Conservation (phyloP, 2,113 vertebrate species). For the Tragelaphus buxtoni region DNA sequence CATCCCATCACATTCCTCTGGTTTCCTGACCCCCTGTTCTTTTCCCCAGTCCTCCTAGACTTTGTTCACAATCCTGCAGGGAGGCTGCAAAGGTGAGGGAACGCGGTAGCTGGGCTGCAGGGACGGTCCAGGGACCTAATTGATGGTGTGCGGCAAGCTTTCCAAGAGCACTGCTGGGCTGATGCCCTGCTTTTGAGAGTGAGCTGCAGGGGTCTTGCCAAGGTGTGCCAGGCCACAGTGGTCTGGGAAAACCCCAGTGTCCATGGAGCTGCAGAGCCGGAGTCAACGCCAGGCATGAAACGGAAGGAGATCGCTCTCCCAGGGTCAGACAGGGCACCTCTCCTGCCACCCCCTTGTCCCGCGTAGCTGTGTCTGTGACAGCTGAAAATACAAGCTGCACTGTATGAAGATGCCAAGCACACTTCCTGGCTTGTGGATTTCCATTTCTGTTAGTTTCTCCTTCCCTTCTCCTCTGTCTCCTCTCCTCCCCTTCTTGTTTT, state of each 20-base stretch:
- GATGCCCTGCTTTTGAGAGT: not conserved
- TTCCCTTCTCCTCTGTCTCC: not conserved
- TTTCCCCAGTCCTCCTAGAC: not conserved
- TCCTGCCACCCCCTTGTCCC: not conserved
- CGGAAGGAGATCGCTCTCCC: not conserved
- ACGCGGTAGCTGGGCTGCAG: not conserved
- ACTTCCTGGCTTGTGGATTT: not conserved
- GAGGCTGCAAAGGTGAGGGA: not conserved
- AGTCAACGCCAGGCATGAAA: not conserved
- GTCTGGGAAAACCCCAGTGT: not conserved
- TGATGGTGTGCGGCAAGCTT: not conserved
- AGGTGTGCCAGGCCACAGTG: not conserved
- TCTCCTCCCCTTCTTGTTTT: not conserved
- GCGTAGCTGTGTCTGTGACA: rapidly evolving
- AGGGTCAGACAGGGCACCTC: too few relatives aligned
- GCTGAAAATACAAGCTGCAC: not conserved
- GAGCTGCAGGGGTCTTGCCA: not conserved
- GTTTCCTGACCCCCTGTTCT: conserved; percentile 6
- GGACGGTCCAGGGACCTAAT: rapidly evolving
- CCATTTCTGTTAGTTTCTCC: rapidly evolving
- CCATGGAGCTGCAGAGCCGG: not conserved
- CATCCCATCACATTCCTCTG: conserved; percentile 19
- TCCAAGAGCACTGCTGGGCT: not conserved
- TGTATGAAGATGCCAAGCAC: not conserved
- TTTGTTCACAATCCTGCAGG: not conserved